phyloP scores from a whole-genome alignment of 2,113 vertebrate species.

The Leptobrachium ailaonicum region DNA sequence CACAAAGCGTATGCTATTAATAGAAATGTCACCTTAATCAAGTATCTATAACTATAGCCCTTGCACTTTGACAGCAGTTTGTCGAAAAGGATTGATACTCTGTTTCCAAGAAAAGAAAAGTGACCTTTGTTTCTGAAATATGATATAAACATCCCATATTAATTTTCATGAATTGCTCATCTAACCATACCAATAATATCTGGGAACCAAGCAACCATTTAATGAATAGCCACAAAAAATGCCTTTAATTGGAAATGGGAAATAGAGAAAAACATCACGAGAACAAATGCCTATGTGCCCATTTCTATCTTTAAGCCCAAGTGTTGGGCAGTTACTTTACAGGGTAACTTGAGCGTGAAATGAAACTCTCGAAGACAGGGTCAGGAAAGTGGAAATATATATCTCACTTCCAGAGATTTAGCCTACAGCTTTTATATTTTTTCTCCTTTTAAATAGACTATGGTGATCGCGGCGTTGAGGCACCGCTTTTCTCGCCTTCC shows the following conservation, averaged over 20 bases:
- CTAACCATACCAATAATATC: not conserved
- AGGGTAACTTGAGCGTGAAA: conserved; percentile 49
- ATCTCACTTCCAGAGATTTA: conserved; percentile 46
- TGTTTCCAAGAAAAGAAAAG: not conserved
- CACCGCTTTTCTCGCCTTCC: not conserved
- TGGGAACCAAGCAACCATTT: not conserved
- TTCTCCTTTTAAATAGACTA: conserved; percentile 22
- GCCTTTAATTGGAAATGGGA: not conserved
- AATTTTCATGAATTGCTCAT: not conserved
- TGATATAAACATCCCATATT: conserved; percentile 4
- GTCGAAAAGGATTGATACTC: not conserved
- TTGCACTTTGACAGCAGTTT: not conserved
- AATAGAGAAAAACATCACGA: not conserved
- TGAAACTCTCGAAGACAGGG: conserved; percentile 47
- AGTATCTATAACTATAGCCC: not conserved
- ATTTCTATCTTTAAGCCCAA: conserved; percentile 37
- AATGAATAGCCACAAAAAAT: conserved; percentile 17
- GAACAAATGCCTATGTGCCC: conserved; percentile 23
- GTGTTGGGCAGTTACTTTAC: conserved; percentile 44
- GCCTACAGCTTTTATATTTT: conserved; percentile 20
- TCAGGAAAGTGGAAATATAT: conserved; percentile 45
- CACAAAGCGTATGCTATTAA: not conserved
- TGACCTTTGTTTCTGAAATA: not conserved
- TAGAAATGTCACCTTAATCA: conserved; percentile 6
- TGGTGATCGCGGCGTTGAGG: conserved; percentile 14